Conservation (phyloP, 2,888 invertebrate species). For the Serrognathus titanus region DNA sequence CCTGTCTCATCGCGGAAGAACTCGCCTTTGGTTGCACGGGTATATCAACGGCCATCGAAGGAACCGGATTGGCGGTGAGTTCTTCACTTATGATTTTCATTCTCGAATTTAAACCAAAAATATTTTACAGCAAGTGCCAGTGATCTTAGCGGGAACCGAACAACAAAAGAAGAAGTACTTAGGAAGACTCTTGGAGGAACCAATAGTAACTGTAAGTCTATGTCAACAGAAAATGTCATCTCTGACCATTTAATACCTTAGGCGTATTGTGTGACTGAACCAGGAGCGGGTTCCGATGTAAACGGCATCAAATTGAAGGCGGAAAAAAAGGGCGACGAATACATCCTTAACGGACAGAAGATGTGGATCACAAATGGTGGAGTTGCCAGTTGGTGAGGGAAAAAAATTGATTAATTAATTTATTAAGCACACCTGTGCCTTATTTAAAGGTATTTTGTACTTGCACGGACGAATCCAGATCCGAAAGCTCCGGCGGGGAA, state of each 20-base stretch:
- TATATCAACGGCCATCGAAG: conserved; percentile 82
- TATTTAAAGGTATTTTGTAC: conserved; percentile 72
- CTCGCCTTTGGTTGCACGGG: conserved; percentile 88
- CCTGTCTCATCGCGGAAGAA: conserved; percentile 80
- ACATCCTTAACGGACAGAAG: conserved; percentile 88
- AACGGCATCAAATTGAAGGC: conserved; percentile 86
- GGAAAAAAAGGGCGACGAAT: conserved; percentile 93
- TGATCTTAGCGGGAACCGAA: conserved; percentile 76
- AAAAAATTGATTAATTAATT: conserved; percentile 9
- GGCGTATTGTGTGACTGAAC: conserved; percentile 96
- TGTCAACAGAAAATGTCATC: background rate
- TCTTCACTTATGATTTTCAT: background rate
- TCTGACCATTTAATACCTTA: conserved; percentile 35
- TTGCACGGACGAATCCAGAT: conserved; percentile 89
- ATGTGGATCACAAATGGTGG: conserved; percentile 99
- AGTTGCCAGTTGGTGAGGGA: conserved; percentile 82
- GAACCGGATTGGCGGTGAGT: conserved; percentile 71
- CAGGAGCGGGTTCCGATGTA: conserved; percentile 95
- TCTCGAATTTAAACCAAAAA: too few relatives aligned
- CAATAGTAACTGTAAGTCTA: conserved; percentile 78
- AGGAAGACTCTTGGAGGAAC: conserved; percentile 85
- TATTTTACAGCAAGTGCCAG: conserved; percentile 78
- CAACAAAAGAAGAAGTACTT: conserved; percentile 94
- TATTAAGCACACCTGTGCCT: background rate
- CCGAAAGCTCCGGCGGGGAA: conserved; percentile 86